Base-by-base conservation (phyloP, 2,797 vertebrate species). In the Propithecus perrieri region DNA sequence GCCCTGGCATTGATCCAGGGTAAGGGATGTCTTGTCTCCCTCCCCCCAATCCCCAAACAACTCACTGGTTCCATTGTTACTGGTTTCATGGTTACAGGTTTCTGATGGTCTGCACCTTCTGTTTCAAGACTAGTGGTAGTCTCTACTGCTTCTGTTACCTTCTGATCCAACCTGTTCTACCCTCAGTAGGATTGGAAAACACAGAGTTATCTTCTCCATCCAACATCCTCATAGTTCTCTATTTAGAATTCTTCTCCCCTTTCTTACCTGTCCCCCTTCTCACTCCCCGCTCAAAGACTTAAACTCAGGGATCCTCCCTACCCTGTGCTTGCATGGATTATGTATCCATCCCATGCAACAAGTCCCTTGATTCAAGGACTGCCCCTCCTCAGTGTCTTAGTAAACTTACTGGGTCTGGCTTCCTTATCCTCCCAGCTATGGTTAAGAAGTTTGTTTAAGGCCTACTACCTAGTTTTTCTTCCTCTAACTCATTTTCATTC, bases 41-140 rank as follows among this genome's bases (percentile, higher is more conserved):
- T 28, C 11, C 46, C 74, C 4, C 5, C 38, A 7, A 46, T 46
- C 24, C 78, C 85, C 91, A 72, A 4, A 89, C 61, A n/a, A 97
- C 97, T 97, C 71, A 98, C 97, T 74, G 94, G 22, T 92, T 94
- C 84, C 50, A 12, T 38, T 76, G 71, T 95, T 48, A 61, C 18
- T 74, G 95, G 53, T 90, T 90, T 94, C 50, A 33, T 22, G 4
- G 95, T 97, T 57, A 83, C 55, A 17, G 87, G 65, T 28, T 92
- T 67, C 50, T 80, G 88, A 72, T 63, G 65, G 83, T 97, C 96
- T 55, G 59, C 11, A 2, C 0, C 26, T 80, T 95, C 65, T 91
- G 94, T 96, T 55, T 76, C 85, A 41, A 4, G 83, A 85, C 55
- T 91, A 33, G 86, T 50, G 43, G 96, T 97, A 11, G 96, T 96